Conservation (phyloP, 1,140 invertebrate species). For the Anastrepha ludens region DNA sequence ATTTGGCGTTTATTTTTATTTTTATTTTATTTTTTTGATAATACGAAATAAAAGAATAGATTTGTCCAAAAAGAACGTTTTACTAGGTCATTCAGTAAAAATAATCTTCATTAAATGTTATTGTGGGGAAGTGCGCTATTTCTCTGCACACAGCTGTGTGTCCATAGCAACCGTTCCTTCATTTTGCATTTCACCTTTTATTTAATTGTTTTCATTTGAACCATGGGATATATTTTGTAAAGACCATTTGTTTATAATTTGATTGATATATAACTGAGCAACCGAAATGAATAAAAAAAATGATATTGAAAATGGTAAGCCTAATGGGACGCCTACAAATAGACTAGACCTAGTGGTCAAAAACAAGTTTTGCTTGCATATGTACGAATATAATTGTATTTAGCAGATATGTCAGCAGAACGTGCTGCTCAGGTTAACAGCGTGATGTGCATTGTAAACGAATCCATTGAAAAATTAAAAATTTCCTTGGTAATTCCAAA, state of each 20-base stretch:
- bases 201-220: background rate
- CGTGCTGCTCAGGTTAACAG: constrained; percentile 50
- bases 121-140: too few species aligned
- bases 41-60: too few species aligned
- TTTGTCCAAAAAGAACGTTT: too few species aligned
- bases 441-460: constrained; percentile 53
- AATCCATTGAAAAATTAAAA: constrained; percentile 56
- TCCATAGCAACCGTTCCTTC: constrained; percentile 23
- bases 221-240: too few species aligned
- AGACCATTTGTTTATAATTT: background rate
- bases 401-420: constrained; percentile 53
- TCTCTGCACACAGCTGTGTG: too few species aligned
- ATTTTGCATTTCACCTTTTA: background rate
- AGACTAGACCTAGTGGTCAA: too few species aligned
- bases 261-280: background rate
- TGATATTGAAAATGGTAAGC: constrained; percentile 3
- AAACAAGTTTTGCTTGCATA: background rate
- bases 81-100: too few species aligned
- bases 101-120: too few species aligned
- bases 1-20: too few species aligned
- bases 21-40: too few species aligned
- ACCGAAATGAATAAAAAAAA: background rate
- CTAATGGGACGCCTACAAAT: too few species aligned
- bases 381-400: background rate
- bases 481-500: constrained; percentile 55